phyloP scores from a whole-genome alignment of 2,113 vertebrate genomes.

The Suncus etruscus region DNA sequence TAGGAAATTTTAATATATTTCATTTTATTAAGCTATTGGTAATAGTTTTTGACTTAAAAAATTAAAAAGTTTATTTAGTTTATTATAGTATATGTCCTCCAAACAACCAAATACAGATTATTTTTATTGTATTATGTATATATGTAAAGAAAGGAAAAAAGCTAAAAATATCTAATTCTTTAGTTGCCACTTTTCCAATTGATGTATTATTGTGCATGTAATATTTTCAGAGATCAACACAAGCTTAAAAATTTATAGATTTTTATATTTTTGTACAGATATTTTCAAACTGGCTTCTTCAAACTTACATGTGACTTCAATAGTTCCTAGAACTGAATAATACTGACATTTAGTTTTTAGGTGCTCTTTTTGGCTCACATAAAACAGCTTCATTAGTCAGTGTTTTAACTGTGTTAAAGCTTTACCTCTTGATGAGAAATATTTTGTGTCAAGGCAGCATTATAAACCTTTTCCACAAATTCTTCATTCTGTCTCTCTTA shows the following conservation, averaged over 20 bases:
- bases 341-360: constrained; percentile 89
- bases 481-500: constrained; percentile 60
- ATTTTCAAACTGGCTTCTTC: constrained; percentile 92
- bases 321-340: constrained; percentile 89
- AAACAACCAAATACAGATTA: constrained; percentile 96
- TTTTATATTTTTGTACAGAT: constrained; percentile 96
- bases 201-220: constrained; percentile 95
- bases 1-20: constrained; percentile 93
- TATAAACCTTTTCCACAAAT: constrained; percentile 82
- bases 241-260: constrained; percentile 91
- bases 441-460: constrained; percentile 88
- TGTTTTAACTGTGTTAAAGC: constrained; percentile 88
- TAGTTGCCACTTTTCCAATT: constrained; percentile 95
- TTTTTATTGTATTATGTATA: constrained; percentile 93
- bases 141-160: constrained; percentile 88
- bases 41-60: constrained; percentile 89
- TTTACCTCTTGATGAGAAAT: constrained; percentile 89
- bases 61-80: constrained; percentile 91
- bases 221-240: constrained; percentile 94
- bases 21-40: constrained; percentile 91
- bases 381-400: constrained; percentile 88
- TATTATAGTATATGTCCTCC: constrained; percentile 92
- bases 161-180: constrained; percentile 92
- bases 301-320: constrained; percentile 89
- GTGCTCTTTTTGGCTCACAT: constrained; percentile 89